Evolutionary conservation across 2,888 invertebrate genomes (phyloP), one percentile per base, ranked within the genome.

Genomic region (Nymphalis c-album): DNA sequence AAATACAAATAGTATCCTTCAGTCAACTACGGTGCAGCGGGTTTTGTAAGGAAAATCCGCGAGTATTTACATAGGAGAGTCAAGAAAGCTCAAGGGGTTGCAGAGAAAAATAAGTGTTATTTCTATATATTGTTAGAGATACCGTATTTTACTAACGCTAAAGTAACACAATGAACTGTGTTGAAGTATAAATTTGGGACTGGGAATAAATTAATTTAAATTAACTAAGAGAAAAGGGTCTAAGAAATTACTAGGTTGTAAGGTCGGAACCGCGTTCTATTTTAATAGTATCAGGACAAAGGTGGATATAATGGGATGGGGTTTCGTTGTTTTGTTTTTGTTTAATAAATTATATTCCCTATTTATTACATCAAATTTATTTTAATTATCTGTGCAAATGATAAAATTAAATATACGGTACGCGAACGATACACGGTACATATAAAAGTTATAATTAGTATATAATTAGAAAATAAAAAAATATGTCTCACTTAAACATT

Each of bases 1-100:
- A 88, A 90, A 91, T 88, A 88, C 88, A 90, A 91, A 91, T 87
- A 90, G 84, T 85, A 84, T 85, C 84, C 82, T 85, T 84, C 81
- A 83, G 85, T 82, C 83, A 83, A 83, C 85, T 85, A 80, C 81
- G 81, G 79, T 84, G 85, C 83, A 86, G 80, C 78, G 80, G 73
- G 79, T 84, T 84, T 80, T 83, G 82, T 81, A 80, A 82, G 79
- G 83, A 79, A 78, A 85, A 85, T 84, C 81, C 81, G 79, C 67
- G 73, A 73, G 74, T 76, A 73, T 78, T 78, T 78, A 75, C 75
- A 73, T 71, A 76, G 71, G 73, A 68, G 73, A 68, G 74, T 68
- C 70, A 73, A 73, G 67, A 70, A 71, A 73, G 71, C 73, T 71
- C 73, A 70, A 71, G 68, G 71, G 74, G 69, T 71, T 67, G 70